These are phyloP conservation scores for Rhadinocentrus ornatus DNA, from an alignment of 2,797 vertebrate genomes.

Conservation along the genomic window DNA sequence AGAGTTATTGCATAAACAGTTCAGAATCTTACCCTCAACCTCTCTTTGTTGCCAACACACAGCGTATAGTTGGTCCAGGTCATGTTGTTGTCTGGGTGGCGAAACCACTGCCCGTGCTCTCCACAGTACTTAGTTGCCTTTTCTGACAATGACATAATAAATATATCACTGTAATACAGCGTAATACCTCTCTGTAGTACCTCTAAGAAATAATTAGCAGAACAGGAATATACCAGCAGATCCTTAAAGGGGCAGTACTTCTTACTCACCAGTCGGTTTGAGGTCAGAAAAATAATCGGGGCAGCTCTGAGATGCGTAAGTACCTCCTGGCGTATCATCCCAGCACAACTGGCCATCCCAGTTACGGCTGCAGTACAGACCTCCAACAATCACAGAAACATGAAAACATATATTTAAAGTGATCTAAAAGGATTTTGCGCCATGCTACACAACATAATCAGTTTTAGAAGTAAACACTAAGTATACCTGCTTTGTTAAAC, in stretches of 20 bases:
- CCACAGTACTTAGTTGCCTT: slow-evolving; percentile 90
- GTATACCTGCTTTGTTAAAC: slow-evolving; percentile 56
- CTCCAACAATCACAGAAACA: slow-evolving; percentile 65
- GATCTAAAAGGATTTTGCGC: neutral
- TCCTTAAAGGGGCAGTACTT: neutral
- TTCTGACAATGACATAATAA: slow-evolving; percentile 75
- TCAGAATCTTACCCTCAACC: slow-evolving; percentile 82
- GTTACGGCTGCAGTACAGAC: slow-evolving; percentile 87
- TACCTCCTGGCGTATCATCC: slow-evolving; percentile 90
- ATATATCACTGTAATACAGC: neutral
- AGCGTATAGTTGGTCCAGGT: slow-evolving; percentile 94
- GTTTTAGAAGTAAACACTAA: neutral
- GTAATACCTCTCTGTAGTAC: neutral
- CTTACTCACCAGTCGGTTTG: slow-evolving; percentile 85
- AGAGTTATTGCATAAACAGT: neutral
- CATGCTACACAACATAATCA: neutral
- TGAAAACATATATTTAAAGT: neutral
- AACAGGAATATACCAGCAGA: neutral
- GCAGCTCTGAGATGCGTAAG: slow-evolving; percentile 83
- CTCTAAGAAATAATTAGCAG: neutral
- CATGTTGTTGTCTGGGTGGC: slow-evolving; percentile 88
- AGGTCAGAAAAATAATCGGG: slow-evolving; percentile 91
- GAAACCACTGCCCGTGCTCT: slow-evolving; percentile 90
- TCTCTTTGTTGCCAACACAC: slow-evolving; percentile 88
- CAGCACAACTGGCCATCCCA: slow-evolving; percentile 98